Evolutionary conservation across 2,888 invertebrate genomes (phyloP).

Genomic region (Sesia apiformis): DNA sequence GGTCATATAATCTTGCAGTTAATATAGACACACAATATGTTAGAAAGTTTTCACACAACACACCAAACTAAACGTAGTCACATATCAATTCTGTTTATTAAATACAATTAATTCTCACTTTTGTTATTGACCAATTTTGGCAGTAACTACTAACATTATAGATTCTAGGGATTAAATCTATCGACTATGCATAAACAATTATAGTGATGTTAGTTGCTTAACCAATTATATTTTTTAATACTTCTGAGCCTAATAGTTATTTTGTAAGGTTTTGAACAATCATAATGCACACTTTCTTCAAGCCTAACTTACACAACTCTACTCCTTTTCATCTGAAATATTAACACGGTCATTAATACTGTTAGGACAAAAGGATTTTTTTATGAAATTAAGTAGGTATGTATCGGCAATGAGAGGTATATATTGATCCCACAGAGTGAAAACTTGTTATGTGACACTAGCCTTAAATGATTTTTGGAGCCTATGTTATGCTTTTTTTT

Average conservation of each 20-base stretch:
- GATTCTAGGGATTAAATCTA: neutral
- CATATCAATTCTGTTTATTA: too few species aligned
- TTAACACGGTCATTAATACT: slow-evolving; percentile 5
- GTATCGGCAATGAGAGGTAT: neutral
- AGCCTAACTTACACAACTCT: slow-evolving; percentile 44
- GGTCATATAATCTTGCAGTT: too few species aligned
- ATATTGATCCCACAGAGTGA: neutral
- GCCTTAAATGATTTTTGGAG: neutral
- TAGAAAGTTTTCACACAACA: too few species aligned
- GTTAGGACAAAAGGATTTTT: neutral
- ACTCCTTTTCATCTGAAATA: slow-evolving; percentile 64
- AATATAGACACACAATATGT: too few species aligned
- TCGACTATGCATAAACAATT: too few species aligned
- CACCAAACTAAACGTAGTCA: too few species aligned
- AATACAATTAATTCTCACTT: too few species aligned
- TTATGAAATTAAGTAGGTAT: neutral
- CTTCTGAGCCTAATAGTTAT: too few species aligned
- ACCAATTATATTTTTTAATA: too few species aligned
- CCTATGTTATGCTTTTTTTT: too few species aligned
- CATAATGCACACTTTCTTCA: neutral
- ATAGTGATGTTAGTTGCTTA: too few species aligned
- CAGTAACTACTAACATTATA: neutral
- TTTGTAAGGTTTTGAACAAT: neutral
- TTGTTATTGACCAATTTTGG: neutral
- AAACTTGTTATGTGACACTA: neutral